Conservation (phyloP, 2,797 vertebrate genomes). For the Erpetoichthys calabaricus region DNA sequence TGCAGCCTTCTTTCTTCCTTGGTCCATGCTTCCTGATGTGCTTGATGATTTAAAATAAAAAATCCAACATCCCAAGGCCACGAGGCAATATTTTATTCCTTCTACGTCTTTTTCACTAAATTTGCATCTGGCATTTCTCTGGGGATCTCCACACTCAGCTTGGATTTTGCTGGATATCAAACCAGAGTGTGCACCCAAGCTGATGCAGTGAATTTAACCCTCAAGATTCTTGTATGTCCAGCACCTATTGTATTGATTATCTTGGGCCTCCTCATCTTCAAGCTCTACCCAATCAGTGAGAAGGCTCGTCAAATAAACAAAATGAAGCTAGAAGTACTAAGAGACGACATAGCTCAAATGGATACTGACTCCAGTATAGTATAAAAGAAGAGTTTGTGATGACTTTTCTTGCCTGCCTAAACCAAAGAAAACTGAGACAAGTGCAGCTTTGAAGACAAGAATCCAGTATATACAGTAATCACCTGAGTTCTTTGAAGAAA, state of each 20-base stretch:
- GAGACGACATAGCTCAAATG: too few relatives aligned
- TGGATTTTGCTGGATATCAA: conserved; percentile 85
- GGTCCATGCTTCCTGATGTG: conserved; percentile 95
- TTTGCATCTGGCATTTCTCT: conserved; percentile 88
- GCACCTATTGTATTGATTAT: conserved; percentile 70
- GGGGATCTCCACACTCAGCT: conserved; percentile 87
- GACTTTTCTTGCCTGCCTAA: too few relatives aligned
- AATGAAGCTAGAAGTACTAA: conserved; percentile 69
- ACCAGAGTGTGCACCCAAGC: conserved; percentile 75
- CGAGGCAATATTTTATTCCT: conserved; percentile 93
- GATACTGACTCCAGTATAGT: too few relatives aligned
- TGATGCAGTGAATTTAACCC: conserved; percentile 55
- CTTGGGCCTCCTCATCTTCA: conserved; percentile 71
- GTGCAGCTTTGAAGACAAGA: too few relatives aligned
- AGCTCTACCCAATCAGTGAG: conserved; percentile 79
- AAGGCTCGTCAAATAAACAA: conserved; percentile 68
- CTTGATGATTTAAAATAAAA: conserved; percentile 81
- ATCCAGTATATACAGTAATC: too few relatives aligned
- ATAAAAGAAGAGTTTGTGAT: too few relatives aligned
- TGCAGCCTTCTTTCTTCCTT: conserved; percentile 83
- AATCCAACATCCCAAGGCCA: conserved; percentile 68
- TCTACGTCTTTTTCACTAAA: conserved; percentile 97
- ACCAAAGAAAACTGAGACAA: too few relatives aligned
- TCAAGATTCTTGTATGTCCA: conserved; percentile 78
- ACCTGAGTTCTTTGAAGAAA: too few relatives aligned